A percentile compares a stretch with the other conserved stretches of the same genome.
These are phyloP conservation scores for Phenganax subtilis DNA, from an alignment of 92 coral and sea anemone genomes.

Conservation along the genomic window DNA sequence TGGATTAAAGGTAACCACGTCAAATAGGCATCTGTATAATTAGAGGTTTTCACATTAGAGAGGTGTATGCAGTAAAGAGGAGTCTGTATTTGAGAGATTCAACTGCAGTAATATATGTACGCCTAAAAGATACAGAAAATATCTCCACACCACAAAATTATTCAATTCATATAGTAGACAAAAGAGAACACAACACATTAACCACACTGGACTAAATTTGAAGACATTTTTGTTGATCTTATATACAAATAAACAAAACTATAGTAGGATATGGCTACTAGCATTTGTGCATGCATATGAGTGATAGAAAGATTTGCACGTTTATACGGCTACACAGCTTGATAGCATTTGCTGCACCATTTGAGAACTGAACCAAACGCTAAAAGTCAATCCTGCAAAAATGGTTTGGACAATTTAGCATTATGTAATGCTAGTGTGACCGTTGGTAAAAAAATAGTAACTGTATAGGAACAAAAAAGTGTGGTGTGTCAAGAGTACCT, in stretches of 20 bases:
- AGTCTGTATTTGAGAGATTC: no score
- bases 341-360: constrained; percentile 3
- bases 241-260: background rate
- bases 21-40: no score
- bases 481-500: constrained; percentile 71
- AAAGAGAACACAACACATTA: constrained; percentile 21
- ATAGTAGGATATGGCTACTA: background rate
- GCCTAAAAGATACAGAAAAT: no score
- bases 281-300: background rate
- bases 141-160: no score
- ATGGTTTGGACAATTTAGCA: constrained; percentile 3
- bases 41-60: no score
- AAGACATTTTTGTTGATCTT: background rate
- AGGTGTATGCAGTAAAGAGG: no score
- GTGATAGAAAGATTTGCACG: background rate
- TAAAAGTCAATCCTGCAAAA: constrained; percentile 34
- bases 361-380: background rate
- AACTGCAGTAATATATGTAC: no score
- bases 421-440: background rate
- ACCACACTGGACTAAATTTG: background rate
- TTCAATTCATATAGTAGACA: background rate
- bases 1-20: no score
- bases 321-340: background rate
- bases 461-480: constrained; percentile 37
- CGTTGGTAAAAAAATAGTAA: background rate